Base-by-base conservation (phyloP, 2,797 vertebrate species). In the Poecile montanus region DNA sequence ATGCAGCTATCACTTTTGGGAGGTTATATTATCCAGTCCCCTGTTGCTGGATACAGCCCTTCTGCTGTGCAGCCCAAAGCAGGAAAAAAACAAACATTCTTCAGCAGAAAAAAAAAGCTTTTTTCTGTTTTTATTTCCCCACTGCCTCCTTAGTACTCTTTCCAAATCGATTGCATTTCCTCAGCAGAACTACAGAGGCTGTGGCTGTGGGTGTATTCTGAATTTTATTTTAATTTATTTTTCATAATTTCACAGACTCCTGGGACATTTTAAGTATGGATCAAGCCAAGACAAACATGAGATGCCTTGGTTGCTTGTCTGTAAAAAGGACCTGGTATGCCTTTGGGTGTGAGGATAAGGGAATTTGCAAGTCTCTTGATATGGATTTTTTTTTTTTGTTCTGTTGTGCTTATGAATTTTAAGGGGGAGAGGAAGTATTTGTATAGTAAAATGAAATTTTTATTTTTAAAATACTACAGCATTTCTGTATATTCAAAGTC, bases 171-270 rank as follows among this genome's bases (percentile, higher is more conserved):
- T 51, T 66, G 21, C 36, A 27, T 90, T 90, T 95, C 3, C 1
- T 86, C 7, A 2, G 66, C 47, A 29, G 66, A 86, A n/a, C 66
- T 91, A 25, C 19, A 22, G 17, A 84, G 54, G 16, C 16, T 88
- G 29, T 74, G 44, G 29, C 62, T 77, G n/a, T 89, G 82, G 20
- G 13, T 84, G 38, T 94, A 70, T 66, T 86, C 48, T 91, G 40
- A 67, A 56, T 67, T 89, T 88, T 63, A 20, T 85, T 88, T 86
- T 71, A 53, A 44, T 83, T 92, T 80, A 65, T 44, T 92, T 90
- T 76, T 93, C 30, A 73, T 80, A 18, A 27, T 73, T 93, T 94
- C 76, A 48, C 30, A 2, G 4, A 32, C 47, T 93, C 10, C 21
- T 77, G 82, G n/a, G 60, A 91, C 13, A 30, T 80, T 40, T 51